Percentiles rank a stretch among this genome's conserved stretches.
These are phyloP conservation scores for Ganaspis brasiliensis DNA, from an alignment of 2,888 invertebrate genomes.

Conservation along the genomic window DNA sequence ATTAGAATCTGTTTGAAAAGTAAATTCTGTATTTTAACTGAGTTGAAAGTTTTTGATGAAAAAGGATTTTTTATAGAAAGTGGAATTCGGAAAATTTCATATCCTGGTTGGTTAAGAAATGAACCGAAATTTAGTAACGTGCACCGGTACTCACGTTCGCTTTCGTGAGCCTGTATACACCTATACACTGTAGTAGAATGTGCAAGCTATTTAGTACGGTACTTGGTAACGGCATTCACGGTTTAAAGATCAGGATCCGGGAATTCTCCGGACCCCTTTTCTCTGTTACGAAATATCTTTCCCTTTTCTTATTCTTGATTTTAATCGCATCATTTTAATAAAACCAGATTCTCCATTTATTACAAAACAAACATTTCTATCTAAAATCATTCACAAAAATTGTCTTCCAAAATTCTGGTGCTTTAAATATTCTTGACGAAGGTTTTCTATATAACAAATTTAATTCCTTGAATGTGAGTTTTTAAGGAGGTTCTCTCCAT, in stretches of 20 bases:
- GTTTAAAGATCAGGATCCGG: conserved; percentile 41
- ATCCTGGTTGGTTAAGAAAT: conserved; percentile 1
- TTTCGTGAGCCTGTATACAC: conserved; percentile 33
- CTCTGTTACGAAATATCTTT: conserved; percentile 39
- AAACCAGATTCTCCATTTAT: not conserved
- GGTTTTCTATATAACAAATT: too few relatives aligned
- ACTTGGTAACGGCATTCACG: conserved; percentile 43
- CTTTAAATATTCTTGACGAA: not conserved
- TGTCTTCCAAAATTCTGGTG: not conserved
- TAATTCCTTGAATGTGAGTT: too few relatives aligned
- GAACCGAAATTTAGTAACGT: conserved; percentile 16
- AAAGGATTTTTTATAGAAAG: not conserved
- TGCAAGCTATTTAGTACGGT: conserved; percentile 39
- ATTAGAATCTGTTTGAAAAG: too few relatives aligned
- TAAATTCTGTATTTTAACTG: too few relatives aligned
- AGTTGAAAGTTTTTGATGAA: too few relatives aligned
- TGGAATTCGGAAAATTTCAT: not conserved
- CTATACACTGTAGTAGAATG: too few relatives aligned
- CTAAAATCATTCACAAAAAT: not conserved
- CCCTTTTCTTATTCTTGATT: conserved; percentile 38
- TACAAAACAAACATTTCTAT: not conserved
- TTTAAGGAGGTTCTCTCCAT: too few relatives aligned
- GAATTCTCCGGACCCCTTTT: conserved; percentile 36
- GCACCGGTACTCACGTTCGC: conserved; percentile 42
- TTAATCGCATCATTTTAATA: conserved; percentile 11